These are phyloP conservation scores for Mohoua ochrocephala DNA, from an alignment of 2,113 vertebrate genomes.

Conservation along the genomic window DNA sequence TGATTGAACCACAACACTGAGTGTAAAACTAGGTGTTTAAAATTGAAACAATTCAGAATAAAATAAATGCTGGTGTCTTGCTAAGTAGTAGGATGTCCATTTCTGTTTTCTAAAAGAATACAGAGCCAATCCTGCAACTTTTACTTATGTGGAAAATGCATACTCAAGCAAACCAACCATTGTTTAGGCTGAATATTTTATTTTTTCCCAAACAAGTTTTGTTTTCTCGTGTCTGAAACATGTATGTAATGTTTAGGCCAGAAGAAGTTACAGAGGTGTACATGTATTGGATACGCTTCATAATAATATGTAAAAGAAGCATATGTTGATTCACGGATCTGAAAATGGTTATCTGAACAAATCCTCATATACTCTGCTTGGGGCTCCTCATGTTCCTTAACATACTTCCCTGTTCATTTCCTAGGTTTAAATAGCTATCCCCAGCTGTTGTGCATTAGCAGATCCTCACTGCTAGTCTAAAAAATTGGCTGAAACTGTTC, in stretches of 20 bases:
- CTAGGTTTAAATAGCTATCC: constrained; percentile 14
- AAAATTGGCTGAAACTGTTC: background rate
- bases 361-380: background rate
- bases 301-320: background rate
- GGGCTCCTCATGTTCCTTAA: background rate
- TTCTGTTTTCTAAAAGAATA: background rate
- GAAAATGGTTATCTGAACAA: background rate
- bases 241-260: background rate
- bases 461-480: background rate
- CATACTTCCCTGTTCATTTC: background rate
- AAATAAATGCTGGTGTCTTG: background rate
- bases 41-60: background rate
- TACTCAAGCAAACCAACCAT: background rate
- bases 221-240: background rate
- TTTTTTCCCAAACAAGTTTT: background rate
- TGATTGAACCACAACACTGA: background rate
- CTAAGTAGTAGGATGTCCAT: background rate
- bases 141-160: background rate
- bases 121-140: background rate
- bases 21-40: background rate
- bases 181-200: background rate
- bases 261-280: background rate
- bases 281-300: background rate
- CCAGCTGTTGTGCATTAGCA: constrained; percentile 22
- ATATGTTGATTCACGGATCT: background rate